phyloP scores from a whole-genome alignment of 2,113 vertebrate species.

The Xiphorhynchus elegans region DNA sequence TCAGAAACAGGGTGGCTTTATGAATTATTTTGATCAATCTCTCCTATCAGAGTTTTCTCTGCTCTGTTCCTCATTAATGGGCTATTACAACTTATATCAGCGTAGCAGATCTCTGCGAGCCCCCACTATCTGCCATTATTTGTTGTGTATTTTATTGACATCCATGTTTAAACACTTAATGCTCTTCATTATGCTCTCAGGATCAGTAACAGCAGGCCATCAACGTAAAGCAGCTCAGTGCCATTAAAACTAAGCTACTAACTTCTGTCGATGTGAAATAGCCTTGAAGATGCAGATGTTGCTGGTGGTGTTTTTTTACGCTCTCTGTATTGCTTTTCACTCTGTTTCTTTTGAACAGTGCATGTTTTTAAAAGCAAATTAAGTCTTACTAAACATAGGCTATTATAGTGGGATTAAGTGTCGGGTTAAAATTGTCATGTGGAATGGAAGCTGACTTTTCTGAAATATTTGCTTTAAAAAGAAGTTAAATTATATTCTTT shows the following conservation, averaged over 20 bases:
- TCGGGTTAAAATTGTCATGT: background rate
- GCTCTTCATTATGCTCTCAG: constrained; percentile 39
- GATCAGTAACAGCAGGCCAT: constrained; percentile 49
- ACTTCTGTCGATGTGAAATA: constrained; percentile 2
- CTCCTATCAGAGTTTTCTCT: background rate
- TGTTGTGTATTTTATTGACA: constrained; percentile 38
- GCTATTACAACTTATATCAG: constrained; percentile 9
- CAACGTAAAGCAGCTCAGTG: constrained; percentile 24
- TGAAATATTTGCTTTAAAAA: background rate
- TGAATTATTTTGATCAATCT: constrained; percentile 16
- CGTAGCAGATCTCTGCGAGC: background rate
- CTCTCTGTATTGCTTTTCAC: background rate
- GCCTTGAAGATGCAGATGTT: constrained; percentile 3
- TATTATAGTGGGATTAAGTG: background rate
- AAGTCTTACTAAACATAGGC: background rate
- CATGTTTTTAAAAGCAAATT: background rate
- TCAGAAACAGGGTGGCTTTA: background rate
- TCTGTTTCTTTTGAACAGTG: background rate
- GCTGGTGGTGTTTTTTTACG: background rate
- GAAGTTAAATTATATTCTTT: background rate
- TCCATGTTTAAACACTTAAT: constrained; percentile 57
- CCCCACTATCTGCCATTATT: background rate
- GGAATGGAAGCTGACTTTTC: background rate
- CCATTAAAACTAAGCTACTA: constrained; percentile 42
- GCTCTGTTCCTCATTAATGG: background rate